A percentile compares a stretch with the other conserved stretches of the same genome.
Conservation (phyloP, 2,888 invertebrate genomes). For the Odontothrips loti region DNA sequence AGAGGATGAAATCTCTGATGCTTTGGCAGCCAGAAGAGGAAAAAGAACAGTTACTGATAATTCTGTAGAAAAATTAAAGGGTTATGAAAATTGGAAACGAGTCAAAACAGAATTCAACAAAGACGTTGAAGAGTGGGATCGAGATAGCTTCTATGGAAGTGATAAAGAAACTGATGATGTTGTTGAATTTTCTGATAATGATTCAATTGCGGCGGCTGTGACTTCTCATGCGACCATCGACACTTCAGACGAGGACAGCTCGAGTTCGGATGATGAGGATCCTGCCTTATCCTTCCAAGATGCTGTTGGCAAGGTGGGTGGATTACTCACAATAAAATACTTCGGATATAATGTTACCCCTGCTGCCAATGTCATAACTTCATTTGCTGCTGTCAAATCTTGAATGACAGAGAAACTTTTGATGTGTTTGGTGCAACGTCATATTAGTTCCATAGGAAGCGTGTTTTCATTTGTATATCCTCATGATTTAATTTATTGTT, state of each 20-base stretch:
- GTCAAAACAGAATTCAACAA: neutral
- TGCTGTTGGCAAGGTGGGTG: slow-evolving; percentile 31
- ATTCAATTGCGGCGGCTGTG: slow-evolving; percentile 42
- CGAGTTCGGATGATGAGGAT: slow-evolving; percentile 48
- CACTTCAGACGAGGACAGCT: slow-evolving; percentile 42
- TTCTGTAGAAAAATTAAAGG: neutral
- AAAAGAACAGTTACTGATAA: neutral
- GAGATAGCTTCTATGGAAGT: slow-evolving; percentile 58
- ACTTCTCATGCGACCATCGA: slow-evolving; percentile 45
- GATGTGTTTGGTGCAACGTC: too few species aligned
- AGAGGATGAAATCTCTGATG: slow-evolving; percentile 26
- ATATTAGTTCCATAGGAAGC: too few species aligned
- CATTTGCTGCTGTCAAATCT: slow-evolving; percentile 35
- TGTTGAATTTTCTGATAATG: slow-evolving; percentile 58
- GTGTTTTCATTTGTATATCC: neutral
- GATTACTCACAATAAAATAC: slow-evolving; percentile 26
- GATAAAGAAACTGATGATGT: slow-evolving; percentile 59
- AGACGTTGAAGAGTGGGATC: slow-evolving; percentile 45
- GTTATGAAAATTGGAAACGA: neutral
- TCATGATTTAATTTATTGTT: slow-evolving; percentile 7
- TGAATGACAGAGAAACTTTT: slow-evolving; percentile 37
- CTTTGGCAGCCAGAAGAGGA: neutral
- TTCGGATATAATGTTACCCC: too few species aligned
- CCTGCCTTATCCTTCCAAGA: slow-evolving; percentile 37
- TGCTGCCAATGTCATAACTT: too few species aligned